phyloP scores from a whole-genome alignment of 2,797 vertebrate genomes.

The Lutjanus argentimaculatus region DNA sequence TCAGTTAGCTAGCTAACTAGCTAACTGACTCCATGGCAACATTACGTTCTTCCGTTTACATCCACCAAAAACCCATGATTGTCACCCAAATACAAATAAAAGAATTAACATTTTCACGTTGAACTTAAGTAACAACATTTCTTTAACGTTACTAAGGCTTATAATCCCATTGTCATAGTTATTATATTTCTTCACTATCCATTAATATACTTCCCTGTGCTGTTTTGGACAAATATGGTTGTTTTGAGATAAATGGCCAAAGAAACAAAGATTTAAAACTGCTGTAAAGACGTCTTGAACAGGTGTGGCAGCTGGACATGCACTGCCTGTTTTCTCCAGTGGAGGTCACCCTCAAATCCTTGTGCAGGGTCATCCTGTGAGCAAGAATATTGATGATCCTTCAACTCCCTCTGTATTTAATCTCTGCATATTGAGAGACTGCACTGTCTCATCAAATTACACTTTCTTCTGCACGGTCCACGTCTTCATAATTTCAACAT shows the following conservation, averaged over 20 bases:
- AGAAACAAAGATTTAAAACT: not conserved
- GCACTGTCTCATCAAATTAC: not conserved
- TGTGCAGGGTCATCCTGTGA: conserved; percentile 18
- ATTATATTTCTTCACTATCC: not conserved
- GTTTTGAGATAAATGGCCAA: not conserved
- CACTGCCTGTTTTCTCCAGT: conserved; percentile 53
- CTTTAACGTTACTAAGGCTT: not conserved
- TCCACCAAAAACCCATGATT: not conserved
- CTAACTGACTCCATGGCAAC: not conserved
- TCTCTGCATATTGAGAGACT: not conserved
- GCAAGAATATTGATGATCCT: not conserved
- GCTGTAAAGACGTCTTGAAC: not conserved
- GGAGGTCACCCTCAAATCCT: conserved; percentile 53
- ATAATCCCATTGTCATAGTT: not conserved
- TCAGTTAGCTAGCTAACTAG: too few species aligned
- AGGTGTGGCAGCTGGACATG: not conserved
- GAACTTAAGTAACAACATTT: not conserved
- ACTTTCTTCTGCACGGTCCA: not conserved
- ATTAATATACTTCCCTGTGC: rapidly evolving
- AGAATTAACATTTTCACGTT: not conserved
- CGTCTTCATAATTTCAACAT: not conserved
- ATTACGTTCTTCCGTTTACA: not conserved
- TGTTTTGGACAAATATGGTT: not conserved
- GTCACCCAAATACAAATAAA: not conserved
- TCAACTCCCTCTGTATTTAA: conserved; percentile 13